Base-by-base conservation (phyloP, 2,113 vertebrate species). In the Campylorhamphus procurvoides region DNA sequence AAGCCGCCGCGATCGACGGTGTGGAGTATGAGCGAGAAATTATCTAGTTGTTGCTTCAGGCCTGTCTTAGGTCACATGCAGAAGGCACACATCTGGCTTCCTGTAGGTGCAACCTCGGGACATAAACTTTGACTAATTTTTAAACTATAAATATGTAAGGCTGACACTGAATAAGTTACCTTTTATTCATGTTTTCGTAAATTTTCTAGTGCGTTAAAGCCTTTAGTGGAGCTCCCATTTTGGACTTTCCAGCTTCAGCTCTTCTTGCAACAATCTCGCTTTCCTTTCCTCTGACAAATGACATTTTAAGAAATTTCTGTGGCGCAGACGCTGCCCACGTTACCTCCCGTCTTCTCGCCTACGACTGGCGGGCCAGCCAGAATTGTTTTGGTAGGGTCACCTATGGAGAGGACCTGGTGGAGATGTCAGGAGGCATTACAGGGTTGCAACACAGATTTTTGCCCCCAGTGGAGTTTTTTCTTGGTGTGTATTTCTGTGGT, bases 11-110 rank as follows among this genome's bases (percentile, higher is more conserved):
- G 78, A 98, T 99, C 98, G 98, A 99, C 99, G 98, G 98, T 98
- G 98, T 98, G 97, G 98, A 98, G 98, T 98, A 98, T 96, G 98
- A 98, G 99, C 98, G 98, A 98, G 98, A 98, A 99, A 99, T 99
- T 98, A 99, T 98, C 99, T 98, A 98, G 98, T 97, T 97, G 98
- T 97, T 98, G 99, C 99, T 98, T 89, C 96, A 95, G 98, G 99
- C 98, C 97, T 97, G 98, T 98, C 98, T 99, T 98, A 98, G 99
- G 99, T 99, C 99, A 98, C 98, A 98, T 98, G 98, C 98, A 98
- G 98, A 98, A 99, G 98, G 98, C 98, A 98, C 98, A 98, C 99
- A 99, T 99, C 99, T 99, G 99, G 98, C 98, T 98, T 98, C 98
- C 98, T 98, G 98, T 98, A 99, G 99, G 99, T 99, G 98, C 97